phyloP scores from a whole-genome alignment of 92 coral and sea anemone species.

The Porites rus region DNA sequence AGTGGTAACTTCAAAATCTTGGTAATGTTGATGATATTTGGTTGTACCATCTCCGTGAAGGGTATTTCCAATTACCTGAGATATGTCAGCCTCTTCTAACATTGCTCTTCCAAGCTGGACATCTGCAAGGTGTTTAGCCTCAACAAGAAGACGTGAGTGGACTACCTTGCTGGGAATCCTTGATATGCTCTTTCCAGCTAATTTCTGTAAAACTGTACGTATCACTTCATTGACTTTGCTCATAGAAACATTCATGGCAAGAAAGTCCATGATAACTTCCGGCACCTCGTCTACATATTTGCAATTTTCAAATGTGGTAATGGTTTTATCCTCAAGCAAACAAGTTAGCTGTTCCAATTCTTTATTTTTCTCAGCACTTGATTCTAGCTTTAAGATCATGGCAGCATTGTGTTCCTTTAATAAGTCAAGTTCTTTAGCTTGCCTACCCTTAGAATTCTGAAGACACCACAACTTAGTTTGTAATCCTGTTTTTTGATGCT shows the following conservation, averaged over 20 bases:
- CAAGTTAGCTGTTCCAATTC: constrained; percentile 19
- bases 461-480: constrained; percentile 6
- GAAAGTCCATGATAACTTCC: constrained; percentile 40
- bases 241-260: constrained; percentile 44
- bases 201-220: constrained; percentile 21
- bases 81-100: constrained; percentile 34
- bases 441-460: constrained; percentile 9
- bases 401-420: constrained; percentile 33
- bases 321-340: not conserved
- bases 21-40: constrained; percentile 42
- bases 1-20: constrained; percentile 45
- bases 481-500: constrained; percentile 10
- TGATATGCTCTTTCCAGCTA: constrained; percentile 14
- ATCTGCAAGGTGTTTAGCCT: constrained; percentile 46
- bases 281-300: constrained; percentile 30
- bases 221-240: constrained; percentile 42
- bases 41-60: constrained; percentile 22
- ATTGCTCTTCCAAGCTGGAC: constrained; percentile 42
- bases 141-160: constrained; percentile 34
- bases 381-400: constrained; percentile 22
- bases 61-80: constrained; percentile 35
- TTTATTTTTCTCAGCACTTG: constrained; percentile 21
- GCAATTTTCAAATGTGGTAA: constrained; percentile 27
- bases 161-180: constrained; percentile 45
- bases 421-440: constrained; percentile 9